Evolutionary conservation across 2,888 invertebrate species (phyloP), one percentile per base, ranked within the genome.

Genomic region (Nematopogon swammerdamellus): DNA sequence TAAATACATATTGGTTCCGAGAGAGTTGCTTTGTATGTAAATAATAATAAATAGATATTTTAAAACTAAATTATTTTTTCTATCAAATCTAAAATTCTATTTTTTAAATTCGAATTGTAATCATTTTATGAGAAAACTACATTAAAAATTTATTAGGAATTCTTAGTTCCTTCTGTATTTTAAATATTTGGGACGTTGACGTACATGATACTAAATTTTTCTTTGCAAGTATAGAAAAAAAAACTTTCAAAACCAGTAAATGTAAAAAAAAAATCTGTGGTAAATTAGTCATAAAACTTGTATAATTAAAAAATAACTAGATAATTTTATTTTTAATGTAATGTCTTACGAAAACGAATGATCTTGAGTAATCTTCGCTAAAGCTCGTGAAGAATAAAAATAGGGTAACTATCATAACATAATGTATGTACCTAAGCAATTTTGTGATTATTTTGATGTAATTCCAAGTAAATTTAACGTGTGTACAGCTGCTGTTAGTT

Each of bases 321-420:
- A 18, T 45, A 50, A 51, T 48, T 48, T 19, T 50, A 51, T 51
- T 50, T 51, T 49, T 53, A 10, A 51, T 49, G 49, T 53, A 49
- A 50, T 44, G 43, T 20, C 11, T 51, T 48, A 45, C 30, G 18
- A 47, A 42, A 30, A 50, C 50, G 50, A 47, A 49, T 50, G 51
- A 51, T 47, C 49, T 36, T 36, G 36, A 36, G 36, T 14, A 4
- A 36, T 14, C 14, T 36, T 14, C 36, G n/a, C 25, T 6, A 25
- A 10, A 6, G 25, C 10, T 36, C n/a, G 36, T 14, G 36, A 36
- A 36, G n/a, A 36, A 36, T 8, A 36, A 36, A 14, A 14, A 14
- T 14, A 14, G 36, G 36, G 36, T 36, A 36, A 36, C n/a, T n/a
- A n/a, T n/a, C n/a, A n/a, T n/a, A n/a, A 36, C 36, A 36, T n/a